Evolutionary conservation across 1,140 invertebrate species (phyloP), one percentile per base, ranked within the genome.

Genomic region (Ips nitidus): DNA sequence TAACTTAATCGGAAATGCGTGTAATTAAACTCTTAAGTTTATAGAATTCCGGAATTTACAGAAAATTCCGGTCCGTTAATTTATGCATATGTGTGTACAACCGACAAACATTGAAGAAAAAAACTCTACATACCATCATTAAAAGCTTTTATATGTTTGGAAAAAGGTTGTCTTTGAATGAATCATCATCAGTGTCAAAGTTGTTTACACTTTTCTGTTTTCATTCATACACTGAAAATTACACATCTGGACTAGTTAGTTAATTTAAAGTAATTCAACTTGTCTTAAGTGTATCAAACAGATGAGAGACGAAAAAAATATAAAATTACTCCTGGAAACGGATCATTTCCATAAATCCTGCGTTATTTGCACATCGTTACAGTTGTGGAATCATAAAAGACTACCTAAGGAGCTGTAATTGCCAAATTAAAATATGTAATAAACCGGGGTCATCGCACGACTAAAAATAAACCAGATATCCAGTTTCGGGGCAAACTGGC

Each of bases 381-480:
- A 22, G 3, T 50, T 50, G 45, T 22, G 45, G 22, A 50, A 22
- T 6, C 45, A 50, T 50, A 2, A 50, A 50, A 50, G 3, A 6
- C 45, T 50, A 50, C 1, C 22, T 50, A 50, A 6, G 1, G 45
- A 50, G 7, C 45, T 1, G 3, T 8, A 50, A 50, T 50, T 50
- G 45, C 45, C 45, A 50, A 50, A 50, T 50, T 50, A 50, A 22
- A 50, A 50, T 50, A 50, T 50, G 45, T 8, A 50, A 50, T 50
- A 59, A 47, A 57, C 43, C 7, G 1, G 37, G 53, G 53, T 66
- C 64, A 50, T 6, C 50, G 64, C 57, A 57, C 53, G 39, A 39
- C 57, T 66, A 39, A 66, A 66, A 66, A 57, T 66, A 45, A 57
- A 59, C 53, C 55, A 57, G 56, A 59, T 59, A 38, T 66, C 53